Evolutionary conservation across 1,140 invertebrate species (phyloP), one percentile per base, ranked within the genome.

Genomic region (Agrilus planipennis): DNA sequence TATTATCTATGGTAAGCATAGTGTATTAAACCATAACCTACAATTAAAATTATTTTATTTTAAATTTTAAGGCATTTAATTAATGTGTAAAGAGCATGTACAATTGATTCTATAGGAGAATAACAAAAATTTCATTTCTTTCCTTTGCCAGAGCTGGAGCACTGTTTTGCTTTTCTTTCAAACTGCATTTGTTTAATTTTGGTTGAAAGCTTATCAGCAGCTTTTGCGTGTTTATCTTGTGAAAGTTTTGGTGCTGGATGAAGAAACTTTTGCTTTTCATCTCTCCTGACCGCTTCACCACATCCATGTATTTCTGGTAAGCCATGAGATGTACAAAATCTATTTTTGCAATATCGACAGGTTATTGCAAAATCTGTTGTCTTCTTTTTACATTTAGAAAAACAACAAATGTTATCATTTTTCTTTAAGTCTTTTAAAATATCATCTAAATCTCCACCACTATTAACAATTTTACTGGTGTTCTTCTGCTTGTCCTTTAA

Each of bases 261-360:
- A 12, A 57, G 23, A 42, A 54, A 60, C 44, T 59, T 57, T 27
- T 47, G 44, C 40, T 44, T 50, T 41, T 63, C 59, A 38, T 63
- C 61, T 25, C 52, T 46, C 44, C 50, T 47, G 4, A 60, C 54
- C 14, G 59, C 59, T 42, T 61, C 59, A n/a, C 59, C 61, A 52
- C 61, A 63, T 4, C 61, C 61, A 45, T 63, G 61, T 18, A 63
- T 54, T 52, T 63, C 61, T 2, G 61, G 61, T 23, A 63, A 44
- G 19, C 55, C 58, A 39, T 63, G 61, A 10, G 44, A 48, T 14
- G 59, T 54, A 42, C 61, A 63, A 50, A 60, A 63, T 41, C 58
- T 48, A 9, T 43, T 42, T 14, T 55, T 58, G 29, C 61, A 63
- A 44, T 52, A 58, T 44, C 60, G 54, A 40, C 61, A 63, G 4